A percentile compares a stretch with the other conserved stretches of the same genome.
Conservation (phyloP, 2,888 invertebrate genomes). For the Sympetrum striolatum region DNA sequence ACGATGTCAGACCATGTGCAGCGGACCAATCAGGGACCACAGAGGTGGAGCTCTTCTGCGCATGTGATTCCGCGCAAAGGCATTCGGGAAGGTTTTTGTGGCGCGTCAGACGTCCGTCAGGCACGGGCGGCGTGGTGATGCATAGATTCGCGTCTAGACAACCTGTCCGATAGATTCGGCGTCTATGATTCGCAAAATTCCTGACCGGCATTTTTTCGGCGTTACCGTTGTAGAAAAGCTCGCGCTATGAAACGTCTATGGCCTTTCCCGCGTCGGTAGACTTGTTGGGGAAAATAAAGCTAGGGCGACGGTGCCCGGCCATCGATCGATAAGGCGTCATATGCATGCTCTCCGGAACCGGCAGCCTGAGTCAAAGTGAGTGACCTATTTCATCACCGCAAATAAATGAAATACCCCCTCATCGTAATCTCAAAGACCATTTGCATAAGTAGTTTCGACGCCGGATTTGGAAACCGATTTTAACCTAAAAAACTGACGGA, state of each 20-base stretch:
- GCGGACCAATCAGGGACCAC: constrained; percentile 67
- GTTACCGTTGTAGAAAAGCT: no score
- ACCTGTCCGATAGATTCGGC: not conserved
- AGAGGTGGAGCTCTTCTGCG: constrained; percentile 54
- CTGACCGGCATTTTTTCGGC: no score
- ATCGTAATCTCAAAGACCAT: no score
- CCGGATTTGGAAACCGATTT: no score
- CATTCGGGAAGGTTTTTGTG: constrained; percentile 3
- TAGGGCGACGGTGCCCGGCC: not conserved
- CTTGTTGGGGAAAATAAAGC: not conserved
- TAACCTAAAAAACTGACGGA: no score
- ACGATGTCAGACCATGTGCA: constrained; percentile 79
- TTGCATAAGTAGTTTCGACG: no score
- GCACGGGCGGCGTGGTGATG: constrained; percentile 8
- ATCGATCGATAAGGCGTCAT: constrained; percentile 19
- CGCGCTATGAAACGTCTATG: not conserved
- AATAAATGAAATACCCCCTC: not conserved
- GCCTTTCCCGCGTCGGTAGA: not conserved
- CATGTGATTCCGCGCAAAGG: constrained; percentile 52
- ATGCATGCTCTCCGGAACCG: not conserved
- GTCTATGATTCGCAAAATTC: not conserved
- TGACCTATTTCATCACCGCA: not conserved
- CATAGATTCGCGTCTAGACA: not conserved
- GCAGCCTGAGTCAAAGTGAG: not conserved
- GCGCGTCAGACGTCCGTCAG: constrained; percentile 35